Evolutionary conservation across 1,140 invertebrate genomes (phyloP), one percentile per base, ranked within the genome.

Genomic region (Drosophila ercepeae): DNA sequence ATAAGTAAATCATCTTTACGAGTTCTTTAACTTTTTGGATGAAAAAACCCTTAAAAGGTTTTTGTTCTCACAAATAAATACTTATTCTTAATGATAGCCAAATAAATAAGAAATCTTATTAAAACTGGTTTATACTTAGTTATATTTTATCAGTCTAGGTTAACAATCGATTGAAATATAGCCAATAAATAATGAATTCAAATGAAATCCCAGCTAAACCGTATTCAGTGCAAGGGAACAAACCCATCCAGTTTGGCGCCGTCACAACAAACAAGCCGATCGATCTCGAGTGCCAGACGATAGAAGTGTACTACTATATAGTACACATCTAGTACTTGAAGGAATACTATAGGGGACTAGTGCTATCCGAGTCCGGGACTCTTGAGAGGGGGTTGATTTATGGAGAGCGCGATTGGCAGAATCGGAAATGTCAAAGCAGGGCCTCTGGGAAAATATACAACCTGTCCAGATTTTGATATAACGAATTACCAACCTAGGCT

Each of bases 381-480:
- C 67, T 72, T 42, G 34, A 71, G 48, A 23, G 41, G 39, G 39
- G 46, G 54, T 71, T 72, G 69, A 72, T 72, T 72, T 72, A 72
- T 73, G 25, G 57, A 21, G 21, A n/a, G 7, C 18, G 48, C 68
- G 68, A 72, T 72, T 72, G 63, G 69, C 68, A 72, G 45, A 72
- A 72, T 72, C 68, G 69, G 69, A 72, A 72, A 72, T 63, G 69
- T 72, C 69, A 54, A 72, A 72, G 69, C 54, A 67, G 27, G 9
- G 41, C 46, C 52, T 39, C 14, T 16, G 23, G 44, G 23, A 29
- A 54, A 72, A 72, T 72, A 63, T 72, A 72, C 49, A 61, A 72
- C 69, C 68, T 63, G 69, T 72, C 69, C 69, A 63, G 68, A 72
- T 72, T 72, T 53, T 72, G 69, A 72, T 72, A 72, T 53, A 52